Conservation (phyloP, 2,888 invertebrate genomes). For the Prosapia bicincta region DNA sequence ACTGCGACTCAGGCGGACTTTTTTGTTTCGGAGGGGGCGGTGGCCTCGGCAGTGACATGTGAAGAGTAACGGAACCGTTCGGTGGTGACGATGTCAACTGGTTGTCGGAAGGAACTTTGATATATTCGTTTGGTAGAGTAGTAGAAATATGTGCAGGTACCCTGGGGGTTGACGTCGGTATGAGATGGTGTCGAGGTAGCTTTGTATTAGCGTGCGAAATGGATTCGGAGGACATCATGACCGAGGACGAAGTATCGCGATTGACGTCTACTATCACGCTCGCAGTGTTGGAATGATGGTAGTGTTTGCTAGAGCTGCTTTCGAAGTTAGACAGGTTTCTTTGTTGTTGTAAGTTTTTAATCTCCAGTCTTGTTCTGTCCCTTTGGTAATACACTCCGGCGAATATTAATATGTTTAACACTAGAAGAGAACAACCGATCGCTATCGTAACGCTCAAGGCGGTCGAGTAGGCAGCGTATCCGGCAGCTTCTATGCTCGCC, state of each 20-base stretch:
- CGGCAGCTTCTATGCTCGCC: constrained; percentile 76
- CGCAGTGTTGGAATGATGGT: constrained; percentile 74
- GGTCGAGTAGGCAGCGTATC: constrained; percentile 68
- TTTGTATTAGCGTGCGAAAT: constrained; percentile 35
- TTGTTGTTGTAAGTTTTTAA: constrained; percentile 67
- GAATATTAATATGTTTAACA: constrained; percentile 78
- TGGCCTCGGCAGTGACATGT: constrained; percentile 50
- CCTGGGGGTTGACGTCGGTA: constrained; percentile 11
- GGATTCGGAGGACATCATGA: constrained; percentile 24
- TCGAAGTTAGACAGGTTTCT: constrained; percentile 47
- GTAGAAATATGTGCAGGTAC: constrained; percentile 21
- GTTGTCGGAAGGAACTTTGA: constrained; percentile 16
- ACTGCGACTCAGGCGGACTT: constrained; percentile 39
- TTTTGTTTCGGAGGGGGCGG: constrained; percentile 41
- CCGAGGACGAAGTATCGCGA: background rate
- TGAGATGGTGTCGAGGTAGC: constrained; percentile 28
- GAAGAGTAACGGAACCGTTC: constrained; percentile 38
- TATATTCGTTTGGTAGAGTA: constrained; percentile 30
- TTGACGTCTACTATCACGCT: constrained; percentile 76
- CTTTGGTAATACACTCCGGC: constrained; percentile 82
- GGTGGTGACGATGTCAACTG: constrained; percentile 30
- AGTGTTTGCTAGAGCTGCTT: constrained; percentile 61
- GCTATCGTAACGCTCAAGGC: constrained; percentile 76
- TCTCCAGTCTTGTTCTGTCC: constrained; percentile 73
- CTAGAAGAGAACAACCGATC: constrained; percentile 75